These are phyloP conservation scores for Cecropterus lyciades DNA, from an alignment of 1,140 invertebrate species.

Conservation along the genomic window DNA sequence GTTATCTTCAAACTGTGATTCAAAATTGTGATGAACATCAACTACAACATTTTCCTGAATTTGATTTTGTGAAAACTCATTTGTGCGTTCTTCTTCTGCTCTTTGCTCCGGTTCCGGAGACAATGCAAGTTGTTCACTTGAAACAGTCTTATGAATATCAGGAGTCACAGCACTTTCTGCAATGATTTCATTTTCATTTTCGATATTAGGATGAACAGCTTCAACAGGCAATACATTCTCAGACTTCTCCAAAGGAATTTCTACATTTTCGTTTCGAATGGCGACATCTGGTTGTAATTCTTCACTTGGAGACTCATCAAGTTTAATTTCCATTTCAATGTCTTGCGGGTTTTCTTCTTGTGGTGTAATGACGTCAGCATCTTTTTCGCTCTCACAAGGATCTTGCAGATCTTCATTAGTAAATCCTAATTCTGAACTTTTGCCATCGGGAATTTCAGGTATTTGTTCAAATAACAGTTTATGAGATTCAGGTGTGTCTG, in stretches of 20 bases:
- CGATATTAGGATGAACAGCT: neutral
- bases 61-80: slow-evolving; percentile 38
- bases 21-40: slow-evolving; percentile 57
- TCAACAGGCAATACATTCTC: slow-evolving; percentile 39
- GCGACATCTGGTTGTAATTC: slow-evolving; percentile 41
- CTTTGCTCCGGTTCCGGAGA: slow-evolving; percentile 39
- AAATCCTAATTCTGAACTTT: slow-evolving; percentile 78
- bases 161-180: slow-evolving; percentile 33
- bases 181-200: slow-evolving; percentile 46
- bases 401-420: slow-evolving; percentile 68
- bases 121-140: slow-evolving; percentile 33
- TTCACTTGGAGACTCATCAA: slow-evolving; percentile 58
- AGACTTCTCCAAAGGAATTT: slow-evolving; percentile 16
- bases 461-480: slow-evolving; percentile 81
- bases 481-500: slow-evolving; percentile 80
- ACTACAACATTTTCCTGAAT: slow-evolving; percentile 53
- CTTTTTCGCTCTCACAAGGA: slow-evolving; percentile 70
- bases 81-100: slow-evolving; percentile 37
- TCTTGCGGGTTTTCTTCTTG: slow-evolving; percentile 68
- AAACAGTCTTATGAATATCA: slow-evolving; percentile 29
- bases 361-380: slow-evolving; percentile 58
- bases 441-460: slow-evolving; percentile 80
- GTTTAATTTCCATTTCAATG: slow-evolving; percentile 63
- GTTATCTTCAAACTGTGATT: slow-evolving; percentile 41
- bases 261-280: slow-evolving; percentile 39